These are phyloP conservation scores for Bemisia tabaci DNA, from an alignment of 1,140 invertebrate genomes.

Conservation along the genomic window DNA sequence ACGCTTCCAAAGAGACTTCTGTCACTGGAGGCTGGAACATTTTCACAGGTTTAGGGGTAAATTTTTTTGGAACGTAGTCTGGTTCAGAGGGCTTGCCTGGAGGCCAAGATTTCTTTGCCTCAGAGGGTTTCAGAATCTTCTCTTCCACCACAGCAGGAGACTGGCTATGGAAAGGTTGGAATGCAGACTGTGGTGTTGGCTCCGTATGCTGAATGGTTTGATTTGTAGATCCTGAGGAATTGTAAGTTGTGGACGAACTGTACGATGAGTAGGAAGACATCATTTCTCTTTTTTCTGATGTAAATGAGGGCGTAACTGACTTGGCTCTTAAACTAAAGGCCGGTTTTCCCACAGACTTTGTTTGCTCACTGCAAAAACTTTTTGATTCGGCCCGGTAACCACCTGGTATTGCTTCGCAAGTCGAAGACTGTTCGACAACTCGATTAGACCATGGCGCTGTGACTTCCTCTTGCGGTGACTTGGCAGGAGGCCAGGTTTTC, in stretches of 20 bases:
- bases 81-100: slow-evolving; percentile 9
- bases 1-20: slow-evolving; percentile 30
- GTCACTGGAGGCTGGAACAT: slow-evolving; percentile 20
- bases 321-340: neutral
- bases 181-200: neutral
- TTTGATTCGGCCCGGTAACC: neutral
- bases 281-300: neutral
- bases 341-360: neutral
- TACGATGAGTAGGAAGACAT: neutral
- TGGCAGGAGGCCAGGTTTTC: slow-evolving; percentile 37
- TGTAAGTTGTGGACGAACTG: neutral
- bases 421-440: neutral
- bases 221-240: neutral
- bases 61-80: slow-evolving; percentile 12
- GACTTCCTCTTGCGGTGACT: slow-evolving; percentile 24
- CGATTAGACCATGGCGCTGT: slow-evolving; percentile 22
- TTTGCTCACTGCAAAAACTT: neutral
- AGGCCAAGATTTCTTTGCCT: slow-evolving; percentile 18
- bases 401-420: neutral
- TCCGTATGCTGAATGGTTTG: neutral
- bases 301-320: neutral
- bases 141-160: slow-evolving; percentile 25
- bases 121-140: slow-evolving; percentile 22
- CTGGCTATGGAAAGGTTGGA: neutral
- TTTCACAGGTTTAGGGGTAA: slow-evolving; percentile 13